Conservation (phyloP, 2,888 invertebrate species). For the Ornithoptera priamus region DNA sequence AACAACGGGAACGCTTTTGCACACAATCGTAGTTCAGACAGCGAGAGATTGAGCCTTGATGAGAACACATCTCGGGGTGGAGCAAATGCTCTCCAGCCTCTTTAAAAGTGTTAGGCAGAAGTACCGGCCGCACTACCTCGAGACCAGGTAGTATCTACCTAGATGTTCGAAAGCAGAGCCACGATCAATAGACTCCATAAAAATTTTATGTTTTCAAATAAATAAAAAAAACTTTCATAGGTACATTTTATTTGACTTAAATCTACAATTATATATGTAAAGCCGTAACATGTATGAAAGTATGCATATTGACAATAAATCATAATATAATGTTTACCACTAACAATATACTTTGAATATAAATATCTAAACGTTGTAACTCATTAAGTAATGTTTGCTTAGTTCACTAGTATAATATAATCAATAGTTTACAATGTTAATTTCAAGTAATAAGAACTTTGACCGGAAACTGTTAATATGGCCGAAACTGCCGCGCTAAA, state of each 20-base stretch:
- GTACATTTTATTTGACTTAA: slow-evolving; percentile 71
- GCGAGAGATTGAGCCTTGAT: too few relatives aligned
- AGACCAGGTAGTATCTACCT: too few relatives aligned
- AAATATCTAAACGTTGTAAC: slow-evolving; percentile 27
- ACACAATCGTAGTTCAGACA: too few relatives aligned
- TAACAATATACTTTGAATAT: slow-evolving; percentile 29
- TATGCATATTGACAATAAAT: slow-evolving; percentile 39
- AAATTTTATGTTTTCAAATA: slow-evolving; percentile 23
- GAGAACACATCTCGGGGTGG: too few relatives aligned
- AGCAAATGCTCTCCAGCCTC: too few relatives aligned
- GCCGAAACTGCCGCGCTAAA: background rate
- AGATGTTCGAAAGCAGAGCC: too few relatives aligned
- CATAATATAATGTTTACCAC: slow-evolving; percentile 25
- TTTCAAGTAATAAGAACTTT: slow-evolving; percentile 5
- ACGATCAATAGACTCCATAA: background rate
- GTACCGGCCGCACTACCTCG: too few relatives aligned
- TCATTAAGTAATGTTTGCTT: slow-evolving; percentile 10
- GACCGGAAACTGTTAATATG: slow-evolving; percentile 7
- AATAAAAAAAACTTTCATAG: slow-evolving; percentile 42
- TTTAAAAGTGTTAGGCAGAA: too few relatives aligned
- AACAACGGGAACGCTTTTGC: too few relatives aligned
- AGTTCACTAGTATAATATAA: background rate
- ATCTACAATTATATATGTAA: slow-evolving; percentile 63
- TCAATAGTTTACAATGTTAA: slow-evolving; percentile 1
- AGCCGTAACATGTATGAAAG: slow-evolving; percentile 51